Base-by-base conservation (phyloP, 53 echinoderm and acorn worm species). In the Patiria pectinifera region DNA sequence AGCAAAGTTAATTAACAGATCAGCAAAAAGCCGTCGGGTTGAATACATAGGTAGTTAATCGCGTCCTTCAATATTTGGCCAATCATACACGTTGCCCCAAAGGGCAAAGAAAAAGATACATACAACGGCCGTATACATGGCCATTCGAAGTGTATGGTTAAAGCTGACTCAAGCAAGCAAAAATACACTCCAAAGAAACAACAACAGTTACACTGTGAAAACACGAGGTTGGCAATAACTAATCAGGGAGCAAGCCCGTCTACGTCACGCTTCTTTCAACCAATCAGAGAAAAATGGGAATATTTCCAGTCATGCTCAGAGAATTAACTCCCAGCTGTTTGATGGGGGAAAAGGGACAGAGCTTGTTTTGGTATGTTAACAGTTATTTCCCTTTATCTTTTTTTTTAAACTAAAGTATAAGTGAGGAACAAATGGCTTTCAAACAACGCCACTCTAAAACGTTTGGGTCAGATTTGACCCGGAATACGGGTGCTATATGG, bases 1-100 rank as follows among this genome's bases (percentile, higher is more conserved):
- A 21, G 74, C 22, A 23, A 69, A 24, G 22, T 23, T 23, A 74
- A 74, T 74, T 21, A 74, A 23, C 9, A n/a, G 22, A 2, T 74
- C 74, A 74, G 6, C 18, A 45, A 78, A 78, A 44, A 78, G 79
- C 79, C 79, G 79, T 45, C 46, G 79, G 79, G 45, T 16, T 66
- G 66, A 66, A 66, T 66, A 66, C 66, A 18, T 23, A 74, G 53
- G 53, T 53, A 53, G 53, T 2, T 35, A 70, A 70, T 70, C 21
- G 4, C 21, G 70, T 18, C 4, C 14, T 74, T 18, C 4, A 74
- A 23, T 74, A 74, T 74, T 74, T 5, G 21, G 74, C 74, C 74
- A 23, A 74, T 74, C 74, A 24, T 2, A n/a, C 10, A 6, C n/a
- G 74, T n/a, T 74, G 4, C 74, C 24, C 24, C 22, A 74, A 16